Base-by-base conservation (phyloP, 1,140 invertebrate species). In the Drosophila auraria region DNA sequence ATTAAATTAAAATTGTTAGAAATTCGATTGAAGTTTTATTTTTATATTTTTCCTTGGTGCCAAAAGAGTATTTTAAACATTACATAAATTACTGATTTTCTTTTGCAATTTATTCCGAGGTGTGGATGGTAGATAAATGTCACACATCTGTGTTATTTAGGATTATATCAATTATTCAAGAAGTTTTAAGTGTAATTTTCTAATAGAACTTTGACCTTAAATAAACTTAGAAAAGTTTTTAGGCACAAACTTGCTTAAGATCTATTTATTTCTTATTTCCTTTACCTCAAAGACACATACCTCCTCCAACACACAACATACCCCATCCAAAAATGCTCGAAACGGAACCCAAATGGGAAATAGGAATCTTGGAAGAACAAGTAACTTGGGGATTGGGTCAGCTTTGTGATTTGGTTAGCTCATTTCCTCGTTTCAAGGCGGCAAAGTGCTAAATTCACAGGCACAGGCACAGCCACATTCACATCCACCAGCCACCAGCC, bases 391-490 rank as follows among this genome's bases (percentile, higher is more conserved):
- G 51, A 83, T 73, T 60, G 54, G 62, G 40, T 63, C 45, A 23
- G 40, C 50, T 71, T 69, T 69, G 54, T 57, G 68, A 71, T 82
- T 63, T 12, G 80, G 75, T 58, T 78, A 68, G 83, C 89, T 89
- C 74, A 83, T 79, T 91, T 91, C 89, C 89, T 91, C 89, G 80
- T 78, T 83, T 91, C 89, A 91, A 91, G 89, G 89, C 84, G 87
- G 78, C 70, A 73, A 77, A 91, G 89, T 91, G 84, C 83, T 84
- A 87, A 91, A 82, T 91, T 82, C 78, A 63, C 56, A 30, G 27
- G 27, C 59, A 57, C 54, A 69, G n/a, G 20, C 20, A 20, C 20
- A 20, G 70, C 47, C 78, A 74, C 69, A 66, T 58, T 58, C 40
- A 42, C 61, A 40, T 15, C 51, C 42, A 64, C 50, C 4, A 44